Evolutionary conservation across 2,888 invertebrate genomes (phyloP), one percentile per base, ranked within the genome.

Genomic region (Pinctada fucata): DNA sequence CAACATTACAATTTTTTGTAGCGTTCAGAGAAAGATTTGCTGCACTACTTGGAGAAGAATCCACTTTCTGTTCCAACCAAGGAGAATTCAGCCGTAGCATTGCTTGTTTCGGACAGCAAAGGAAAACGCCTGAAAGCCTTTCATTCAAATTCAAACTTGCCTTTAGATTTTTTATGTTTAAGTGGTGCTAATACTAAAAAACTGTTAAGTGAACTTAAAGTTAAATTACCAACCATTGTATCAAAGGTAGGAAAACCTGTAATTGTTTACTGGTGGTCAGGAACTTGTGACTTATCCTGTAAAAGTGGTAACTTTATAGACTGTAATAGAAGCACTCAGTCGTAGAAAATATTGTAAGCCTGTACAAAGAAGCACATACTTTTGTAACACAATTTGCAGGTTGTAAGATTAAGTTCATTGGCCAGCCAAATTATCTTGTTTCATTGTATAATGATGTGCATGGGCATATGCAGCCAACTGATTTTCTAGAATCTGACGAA

Each of bases 21-120:
- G 45, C 31, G 68, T 31, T 45, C 68, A 45, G 68, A 68, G 47
- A 68, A 68, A 48, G 68, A 68, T 68, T 45, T 68, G 68, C 13
- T 68, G 48, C 68, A 45, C 47, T 68, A 45, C 68, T 47, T 68
- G 47, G 68, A 68, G 68, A 45, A 8, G 10, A n/a, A 47, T 8
- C 68, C 68, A 45, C 47, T 68, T 5, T 31, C 48, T 8, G 68
- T 68, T 45, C 68, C 68, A 49, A 5, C 58, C 68, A 68, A 45
- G 68, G 13, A 68, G 68, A 8, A 68, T 47, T 2, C 8, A 68
- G 68, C 68, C 6, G 48, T 68, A 47, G 68, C 68, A 45, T 31
- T 68, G 1, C 48, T 68, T 8, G 68, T 2, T 49, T 68, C 47
- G 4, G 3, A 68, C 47, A 68, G 2, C 68, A 68, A 68, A 68